Evolutionary conservation across 2,113 vertebrate species (phyloP), one percentile per base, ranked within the genome.

Genomic region (Ia io): DNA sequence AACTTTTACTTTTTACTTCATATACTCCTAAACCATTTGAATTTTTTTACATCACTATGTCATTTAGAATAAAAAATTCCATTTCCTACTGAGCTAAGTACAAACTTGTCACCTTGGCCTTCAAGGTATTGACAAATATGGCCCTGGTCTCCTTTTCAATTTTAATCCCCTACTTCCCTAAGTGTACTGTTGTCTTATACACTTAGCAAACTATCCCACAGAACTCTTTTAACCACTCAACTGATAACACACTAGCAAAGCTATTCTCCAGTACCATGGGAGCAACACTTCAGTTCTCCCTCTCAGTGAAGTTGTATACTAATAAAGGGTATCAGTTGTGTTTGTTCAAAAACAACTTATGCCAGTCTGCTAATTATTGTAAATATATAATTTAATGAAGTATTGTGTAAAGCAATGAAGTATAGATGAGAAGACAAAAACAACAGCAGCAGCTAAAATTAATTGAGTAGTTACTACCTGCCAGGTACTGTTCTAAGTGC

Each of bases 401-500:
- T 77, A 86, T 23, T 86, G 59, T 12, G 7, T 44, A 88, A 76
- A 84, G 5, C n/a, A 79, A 76, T 49, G 59, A 82, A 95, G 28
- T 70, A 70, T 63, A 82, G 78, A 86, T 37, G 51, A 83, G 56
- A 80, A 84, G 65, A 89, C 40, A 67, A 94, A 93, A 93, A 96
- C 49, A 79, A 78, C 2, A 88, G 49, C 56, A 74, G 25, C 23
- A 76, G 30, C 35, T 78, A 94, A 73, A 77, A 93, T 44, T 53
- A 76, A 92, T 4, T 89, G 32, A 94, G 42, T 28, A 74, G 35
- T 59, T 92, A 83, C 25, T 63, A 71, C 12, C n/a, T 79, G 47
- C 13, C 35, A 90, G 86, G 22, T 6, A 73, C 35, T 71, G 8
- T 70, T 96, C 56, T 95, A 85, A 44, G 17, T 71, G 44, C 30